A percentile compares a stretch with the other conserved stretches of the same genome.
Evolutionary conservation across 2,888 invertebrate species (phyloP).

Genomic region (Philopedon plagiatum): DNA sequence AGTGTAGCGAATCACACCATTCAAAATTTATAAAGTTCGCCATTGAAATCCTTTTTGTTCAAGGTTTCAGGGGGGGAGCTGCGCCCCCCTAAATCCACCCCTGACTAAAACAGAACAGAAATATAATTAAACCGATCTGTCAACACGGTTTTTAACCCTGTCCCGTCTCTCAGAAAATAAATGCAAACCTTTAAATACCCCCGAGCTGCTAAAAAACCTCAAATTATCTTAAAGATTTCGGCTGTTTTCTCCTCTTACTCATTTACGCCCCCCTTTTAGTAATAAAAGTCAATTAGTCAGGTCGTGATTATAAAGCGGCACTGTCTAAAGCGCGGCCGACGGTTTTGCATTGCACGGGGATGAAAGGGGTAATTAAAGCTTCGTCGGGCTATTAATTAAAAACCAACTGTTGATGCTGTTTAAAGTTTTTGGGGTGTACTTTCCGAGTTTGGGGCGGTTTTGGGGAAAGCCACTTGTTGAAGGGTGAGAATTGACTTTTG

Average conservation of each 20-base stretch:
- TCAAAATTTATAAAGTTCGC: too few relatives aligned
- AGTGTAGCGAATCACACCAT: too few relatives aligned
- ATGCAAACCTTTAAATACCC: conserved; percentile 14
- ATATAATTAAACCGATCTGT: background rate
- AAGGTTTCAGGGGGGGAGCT: too few relatives aligned
- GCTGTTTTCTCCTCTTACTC: conserved; percentile 17
- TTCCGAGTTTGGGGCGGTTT: background rate
- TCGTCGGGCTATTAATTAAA: conserved; percentile 45
- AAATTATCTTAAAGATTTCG: conserved; percentile 16
- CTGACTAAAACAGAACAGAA: background rate
- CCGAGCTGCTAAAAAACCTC: conserved; percentile 12
- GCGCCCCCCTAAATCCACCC: too few relatives aligned
- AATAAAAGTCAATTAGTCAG: conserved; percentile 49
- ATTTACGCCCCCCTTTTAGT: conserved; percentile 40
- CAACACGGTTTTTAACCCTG: background rate
- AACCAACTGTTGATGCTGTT: conserved; percentile 45
- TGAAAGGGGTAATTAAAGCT: conserved; percentile 47
- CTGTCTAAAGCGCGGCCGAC: conserved; percentile 44
- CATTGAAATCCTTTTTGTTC: too few relatives aligned
- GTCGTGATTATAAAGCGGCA: conserved; percentile 44
- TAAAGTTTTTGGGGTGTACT: conserved; percentile 9
- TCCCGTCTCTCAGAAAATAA: background rate
- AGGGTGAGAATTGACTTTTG: too few relatives aligned
- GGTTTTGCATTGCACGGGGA: conserved; percentile 44
- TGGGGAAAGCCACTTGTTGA: conserved; percentile 27